These are phyloP conservation scores for Nyctibius grandis DNA, from an alignment of 2,797 vertebrate species.

Conservation along the genomic window DNA sequence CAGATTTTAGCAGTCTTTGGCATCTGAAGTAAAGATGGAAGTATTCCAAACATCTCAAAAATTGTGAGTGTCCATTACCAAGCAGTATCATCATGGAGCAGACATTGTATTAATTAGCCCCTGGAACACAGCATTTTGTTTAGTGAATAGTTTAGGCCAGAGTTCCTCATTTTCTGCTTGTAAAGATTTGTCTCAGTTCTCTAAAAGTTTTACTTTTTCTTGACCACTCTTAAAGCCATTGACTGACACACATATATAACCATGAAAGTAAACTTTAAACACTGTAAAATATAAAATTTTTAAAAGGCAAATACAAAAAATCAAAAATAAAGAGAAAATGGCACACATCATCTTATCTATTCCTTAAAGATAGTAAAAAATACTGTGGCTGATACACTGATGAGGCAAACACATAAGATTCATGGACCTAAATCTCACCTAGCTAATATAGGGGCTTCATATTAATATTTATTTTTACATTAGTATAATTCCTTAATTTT, in stretches of 20 bases:
- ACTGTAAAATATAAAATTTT: background rate
- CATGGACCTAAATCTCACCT: background rate
- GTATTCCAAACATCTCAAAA: background rate
- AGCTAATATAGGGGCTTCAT: background rate
- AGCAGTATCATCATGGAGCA: background rate
- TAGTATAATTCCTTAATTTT: background rate
- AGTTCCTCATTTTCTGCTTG: background rate
- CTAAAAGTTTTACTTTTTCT: background rate
- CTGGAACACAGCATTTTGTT: background rate
- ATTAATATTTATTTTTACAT: background rate
- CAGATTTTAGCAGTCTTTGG: background rate
- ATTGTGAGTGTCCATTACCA: background rate
- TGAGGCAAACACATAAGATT: background rate
- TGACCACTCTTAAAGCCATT: background rate
- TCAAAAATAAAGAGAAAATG: background rate
- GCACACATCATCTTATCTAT: background rate
- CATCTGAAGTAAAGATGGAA: background rate
- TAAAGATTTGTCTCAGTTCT: background rate
- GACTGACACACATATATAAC: background rate
- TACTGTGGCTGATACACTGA: background rate
- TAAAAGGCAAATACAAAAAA: background rate
- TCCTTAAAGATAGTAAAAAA: background rate
- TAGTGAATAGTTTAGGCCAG: background rate
- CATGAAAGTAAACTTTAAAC: background rate
- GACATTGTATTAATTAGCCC: background rate